Evolutionary conservation across 2,888 invertebrate species (phyloP).

Genomic region (Cerastis leucographa): DNA sequence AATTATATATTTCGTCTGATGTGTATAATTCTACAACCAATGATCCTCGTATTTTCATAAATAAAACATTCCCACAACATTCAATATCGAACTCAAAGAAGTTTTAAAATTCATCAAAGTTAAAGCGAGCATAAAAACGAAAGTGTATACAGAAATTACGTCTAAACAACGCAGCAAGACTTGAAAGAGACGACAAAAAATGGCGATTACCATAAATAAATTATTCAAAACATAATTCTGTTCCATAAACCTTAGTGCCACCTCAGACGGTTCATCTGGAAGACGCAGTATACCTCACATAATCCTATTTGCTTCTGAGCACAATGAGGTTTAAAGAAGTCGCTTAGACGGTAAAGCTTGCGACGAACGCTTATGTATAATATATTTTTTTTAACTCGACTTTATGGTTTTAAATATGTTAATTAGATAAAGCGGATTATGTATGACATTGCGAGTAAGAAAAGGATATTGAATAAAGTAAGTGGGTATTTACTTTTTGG

Average conservation of each 20-base stretch:
- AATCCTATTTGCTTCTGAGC: slow-evolving; percentile 70
- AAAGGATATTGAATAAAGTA: slow-evolving; percentile 3
- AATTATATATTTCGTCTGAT: background rate
- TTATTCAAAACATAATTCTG: slow-evolving; percentile 75
- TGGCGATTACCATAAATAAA: slow-evolving; percentile 71
- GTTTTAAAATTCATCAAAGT: slow-evolving; percentile 33
- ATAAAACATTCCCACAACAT: slow-evolving; percentile 11
- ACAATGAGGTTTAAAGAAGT: slow-evolving; percentile 67
- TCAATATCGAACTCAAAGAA: slow-evolving; percentile 11
- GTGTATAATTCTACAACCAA: background rate
- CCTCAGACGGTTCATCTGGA: slow-evolving; percentile 62
- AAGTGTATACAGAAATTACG: slow-evolving; percentile 48
- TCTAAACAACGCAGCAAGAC: slow-evolving; percentile 33
- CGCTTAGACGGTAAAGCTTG: slow-evolving; percentile 24
- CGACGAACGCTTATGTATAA: slow-evolving; percentile 1
- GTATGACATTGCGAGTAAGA: background rate
- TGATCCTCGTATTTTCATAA: background rate
- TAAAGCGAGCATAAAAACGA: slow-evolving; percentile 41
- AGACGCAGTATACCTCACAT: slow-evolving; percentile 70
- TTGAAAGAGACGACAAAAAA: slow-evolving; percentile 60
- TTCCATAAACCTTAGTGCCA: slow-evolving; percentile 68
- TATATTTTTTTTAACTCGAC: slow-evolving; percentile 34
- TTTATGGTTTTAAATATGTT: slow-evolving; percentile 24
- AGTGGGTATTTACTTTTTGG: background rate
- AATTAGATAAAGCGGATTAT: slow-evolving; percentile 9